Evolutionary conservation across 2,797 vertebrate genomes (phyloP), one percentile per base, ranked within the genome.

Genomic region (Eurystomus glaucurus): DNA sequence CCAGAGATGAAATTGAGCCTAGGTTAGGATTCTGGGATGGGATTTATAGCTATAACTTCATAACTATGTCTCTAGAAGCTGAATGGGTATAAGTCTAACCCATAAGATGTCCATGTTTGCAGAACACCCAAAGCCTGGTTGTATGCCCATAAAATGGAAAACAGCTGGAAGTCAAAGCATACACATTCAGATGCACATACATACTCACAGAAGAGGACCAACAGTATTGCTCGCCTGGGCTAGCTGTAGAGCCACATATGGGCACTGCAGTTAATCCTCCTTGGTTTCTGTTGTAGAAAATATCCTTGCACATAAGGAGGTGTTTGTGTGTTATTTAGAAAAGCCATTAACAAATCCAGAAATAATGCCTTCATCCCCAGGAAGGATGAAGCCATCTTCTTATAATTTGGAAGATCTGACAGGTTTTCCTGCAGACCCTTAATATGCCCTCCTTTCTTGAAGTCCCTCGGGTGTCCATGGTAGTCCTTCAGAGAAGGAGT

Each of bases 401-500:
- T 15, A 39, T 51, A 52, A 74, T 45, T 35, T 57, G 11, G 10
- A 64, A 80, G 14, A 35, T 18, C 50, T 69, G 13, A 29, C 4
- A 60, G 5, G 17, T 10, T 52, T 92, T 88, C 26, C 71, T 41
- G 11, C 15, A 64, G 33, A 72, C 9, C 2, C 55, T 76, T 79
- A 26, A 76, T 88, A 76, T 55, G 6, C 4, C 11, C 21, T 76
- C 15, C 33, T 77, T 88, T 88, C 31, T 19, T 86, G 29, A 72
- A 0, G 0, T 54, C 29, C 22, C 35, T 54, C 9, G 29, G 16
- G 14, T 35, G 11, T 76, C n/a, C 7, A 2, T 43, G 28, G n/a
- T 55, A 9, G 39, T 70, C 80, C 46, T 92, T 83, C 52, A 74
- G 82, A 76, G 45, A 48, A 77, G 35, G 16, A 29, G 6, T 48